A percentile compares a stretch with the other conserved stretches of the same genome.
These are phyloP conservation scores for Drosophila tripunctata DNA, from an alignment of 2,888 invertebrate genomes.

Conservation along the genomic window DNA sequence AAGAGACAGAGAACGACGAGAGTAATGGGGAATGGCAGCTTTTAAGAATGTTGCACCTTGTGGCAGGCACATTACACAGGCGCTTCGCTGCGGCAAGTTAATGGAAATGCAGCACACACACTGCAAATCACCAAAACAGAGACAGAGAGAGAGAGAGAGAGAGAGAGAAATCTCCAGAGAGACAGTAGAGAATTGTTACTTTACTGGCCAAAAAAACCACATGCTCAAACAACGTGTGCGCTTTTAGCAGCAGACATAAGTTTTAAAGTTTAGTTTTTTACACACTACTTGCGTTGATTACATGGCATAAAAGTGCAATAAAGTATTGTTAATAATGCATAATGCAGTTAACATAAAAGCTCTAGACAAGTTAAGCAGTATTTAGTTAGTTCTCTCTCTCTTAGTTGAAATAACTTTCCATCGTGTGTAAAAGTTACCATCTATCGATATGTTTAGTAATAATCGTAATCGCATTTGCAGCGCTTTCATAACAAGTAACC, in stretches of 20 bases:
- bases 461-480: constrained; percentile 11
- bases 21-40: constrained; percentile 20
- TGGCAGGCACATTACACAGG: constrained; percentile 25
- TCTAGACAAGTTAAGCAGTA: not conserved
- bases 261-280: constrained; percentile 7
- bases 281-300: constrained; percentile 2
- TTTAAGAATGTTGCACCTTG: constrained; percentile 51
- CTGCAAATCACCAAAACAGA: constrained; percentile 16
- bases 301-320: not conserved
- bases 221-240: constrained; percentile 22
- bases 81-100: constrained; percentile 46
- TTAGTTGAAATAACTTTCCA: not conserved
- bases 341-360: too few species aligned
- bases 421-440: too few species aligned
- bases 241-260: not conserved
- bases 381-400: too few species aligned
- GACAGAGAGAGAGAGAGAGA: not conserved
- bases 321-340: not conserved
- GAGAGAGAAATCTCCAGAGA: constrained; percentile 7
- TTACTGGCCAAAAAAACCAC: too few species aligned
- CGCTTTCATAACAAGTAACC: constrained; percentile 9
- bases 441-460: not conserved
- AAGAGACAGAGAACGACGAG: not conserved
- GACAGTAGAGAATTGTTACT: not conserved
- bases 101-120: constrained; percentile 52